phyloP scores from a whole-genome alignment of 2,888 invertebrate genomes.

The Drosophila mimetica region DNA sequence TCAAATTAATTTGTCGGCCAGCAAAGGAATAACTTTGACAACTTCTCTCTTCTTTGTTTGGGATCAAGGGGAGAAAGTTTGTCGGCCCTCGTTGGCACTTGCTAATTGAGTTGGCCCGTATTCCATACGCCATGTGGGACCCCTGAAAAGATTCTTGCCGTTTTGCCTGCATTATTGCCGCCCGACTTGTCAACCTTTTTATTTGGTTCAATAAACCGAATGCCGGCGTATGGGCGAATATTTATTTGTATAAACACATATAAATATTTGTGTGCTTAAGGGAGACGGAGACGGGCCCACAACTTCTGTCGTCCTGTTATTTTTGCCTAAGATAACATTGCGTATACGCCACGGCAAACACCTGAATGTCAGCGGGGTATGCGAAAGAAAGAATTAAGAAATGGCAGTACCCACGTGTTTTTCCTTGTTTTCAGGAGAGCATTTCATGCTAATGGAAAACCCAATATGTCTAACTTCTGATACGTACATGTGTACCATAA shows the following conservation, averaged over 20 bases:
- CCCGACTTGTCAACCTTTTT: constrained; percentile 57
- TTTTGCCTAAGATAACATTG: constrained; percentile 61
- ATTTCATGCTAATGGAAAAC: constrained; percentile 72
- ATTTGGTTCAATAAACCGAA: constrained; percentile 52
- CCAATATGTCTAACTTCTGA: constrained; percentile 63
- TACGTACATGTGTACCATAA: constrained; percentile 31
- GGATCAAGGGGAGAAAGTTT: constrained; percentile 17
- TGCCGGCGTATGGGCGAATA: constrained; percentile 42
- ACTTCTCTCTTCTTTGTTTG: constrained; percentile 15
- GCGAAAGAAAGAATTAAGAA: constrained; percentile 8
- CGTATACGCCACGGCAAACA: constrained; percentile 58
- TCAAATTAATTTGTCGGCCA: constrained; percentile 40
- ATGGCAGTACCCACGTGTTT: constrained; percentile 58
- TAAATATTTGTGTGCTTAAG: constrained; percentile 30
- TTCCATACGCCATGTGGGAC: constrained; percentile 56
- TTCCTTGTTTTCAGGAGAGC: constrained; percentile 48
- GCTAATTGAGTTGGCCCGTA: constrained; percentile 62
- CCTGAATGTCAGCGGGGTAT: constrained; percentile 16
- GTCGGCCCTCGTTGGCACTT: constrained; percentile 25
- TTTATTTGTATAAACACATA: constrained; percentile 50
- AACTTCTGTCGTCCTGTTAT: constrained; percentile 40
- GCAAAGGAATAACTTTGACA: constrained; percentile 42
- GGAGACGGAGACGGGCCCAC: background rate
- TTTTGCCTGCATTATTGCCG: constrained; percentile 14
- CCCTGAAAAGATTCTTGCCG: constrained; percentile 2